phyloP scores from a whole-genome alignment of 2,888 invertebrate species.

The Sipunculus nudus region DNA sequence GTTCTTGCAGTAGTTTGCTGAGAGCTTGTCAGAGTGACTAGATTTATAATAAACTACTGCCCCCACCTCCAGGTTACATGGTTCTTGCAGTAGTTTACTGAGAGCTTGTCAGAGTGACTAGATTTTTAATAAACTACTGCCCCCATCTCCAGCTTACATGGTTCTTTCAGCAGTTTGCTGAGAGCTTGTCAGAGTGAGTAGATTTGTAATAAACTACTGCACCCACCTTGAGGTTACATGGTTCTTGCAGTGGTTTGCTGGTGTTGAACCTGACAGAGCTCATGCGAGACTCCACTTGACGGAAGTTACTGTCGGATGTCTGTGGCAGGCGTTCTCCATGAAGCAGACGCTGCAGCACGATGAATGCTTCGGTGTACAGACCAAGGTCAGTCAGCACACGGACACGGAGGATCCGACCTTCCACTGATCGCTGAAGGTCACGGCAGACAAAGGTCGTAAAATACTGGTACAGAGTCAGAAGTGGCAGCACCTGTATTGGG shows the following conservation, averaged over 20 bases:
- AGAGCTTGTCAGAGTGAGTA: no score
- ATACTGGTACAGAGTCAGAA: conserved; percentile 62
- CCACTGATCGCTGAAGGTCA: conserved; percentile 62
- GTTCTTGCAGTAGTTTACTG: no score
- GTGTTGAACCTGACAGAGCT: conserved; percentile 50
- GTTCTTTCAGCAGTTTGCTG: no score
- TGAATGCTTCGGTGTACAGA: conserved; percentile 58
- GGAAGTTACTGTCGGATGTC: conserved; percentile 56
- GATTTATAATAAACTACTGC: no score
- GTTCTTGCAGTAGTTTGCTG: no score
- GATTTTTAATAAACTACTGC: no score
- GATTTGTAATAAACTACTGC: no score
- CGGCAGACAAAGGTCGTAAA: conserved; percentile 62
- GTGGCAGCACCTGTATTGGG: conserved; percentile 63
- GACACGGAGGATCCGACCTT: conserved; percentile 59
- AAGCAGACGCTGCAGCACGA: conserved; percentile 53
- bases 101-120: no score
- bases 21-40: no score
- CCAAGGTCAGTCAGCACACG: conserved; percentile 59
- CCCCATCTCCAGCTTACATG: no score
- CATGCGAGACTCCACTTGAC: conserved; percentile 56
- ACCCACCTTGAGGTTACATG: conserved; percentile 58
- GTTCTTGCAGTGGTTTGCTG: conserved; percentile 53
- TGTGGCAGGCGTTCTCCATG: conserved; percentile 62
- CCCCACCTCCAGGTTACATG: no score